phyloP scores from a whole-genome alignment of 2,797 vertebrate species.

The Characodon lateralis region DNA sequence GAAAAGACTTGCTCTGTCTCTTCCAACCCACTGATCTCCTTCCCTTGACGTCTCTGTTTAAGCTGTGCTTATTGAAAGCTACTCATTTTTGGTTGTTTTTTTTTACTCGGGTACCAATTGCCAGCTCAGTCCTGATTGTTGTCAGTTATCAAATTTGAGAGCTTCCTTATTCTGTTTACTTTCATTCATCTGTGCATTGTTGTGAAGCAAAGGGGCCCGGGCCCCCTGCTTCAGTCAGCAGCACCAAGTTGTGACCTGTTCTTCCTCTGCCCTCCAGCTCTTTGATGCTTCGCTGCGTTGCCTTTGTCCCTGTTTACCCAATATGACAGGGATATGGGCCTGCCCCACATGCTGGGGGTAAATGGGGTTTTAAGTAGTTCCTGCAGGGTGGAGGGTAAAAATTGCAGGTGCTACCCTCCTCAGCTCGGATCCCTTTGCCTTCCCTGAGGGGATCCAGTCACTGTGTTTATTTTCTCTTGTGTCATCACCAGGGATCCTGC shows the following conservation, averaged over 20 bases:
- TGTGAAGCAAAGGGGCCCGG: conserved; percentile 41
- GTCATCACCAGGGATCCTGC: conserved; percentile 67
- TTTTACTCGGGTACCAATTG: conserved; percentile 16
- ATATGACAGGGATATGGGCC: conserved; percentile 73
- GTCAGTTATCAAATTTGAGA: conserved; percentile 3
- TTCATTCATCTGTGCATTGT: conserved; percentile 52
- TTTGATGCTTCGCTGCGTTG: conserved; percentile 70
- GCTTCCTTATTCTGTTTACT: conserved; percentile 38
- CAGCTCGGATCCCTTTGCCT: conserved; percentile 48
- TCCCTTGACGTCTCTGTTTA: conserved; percentile 17
- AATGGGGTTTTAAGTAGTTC: conserved; percentile 71
- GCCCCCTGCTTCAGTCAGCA: conserved; percentile 43
- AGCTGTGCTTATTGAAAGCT: not conserved
- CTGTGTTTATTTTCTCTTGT: conserved; percentile 75
- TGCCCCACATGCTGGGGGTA: conserved; percentile 63
- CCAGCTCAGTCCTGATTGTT: not conserved
- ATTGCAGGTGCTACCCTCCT: conserved; percentile 69
- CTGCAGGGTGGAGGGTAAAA: conserved; percentile 54
- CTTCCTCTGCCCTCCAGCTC: conserved; percentile 62
- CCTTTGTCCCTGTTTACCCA: conserved; percentile 79
- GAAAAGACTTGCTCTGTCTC: conserved; percentile 51
- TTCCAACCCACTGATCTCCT: conserved; percentile 33
- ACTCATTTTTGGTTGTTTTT: not conserved
- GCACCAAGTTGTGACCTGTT: conserved; percentile 76
- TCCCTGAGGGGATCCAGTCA: conserved; percentile 66